Percentiles rank a stretch among this genome's conserved stretches.
Evolutionary conservation across 2,888 invertebrate species (phyloP).

Genomic region (Brachyptera risi): DNA sequence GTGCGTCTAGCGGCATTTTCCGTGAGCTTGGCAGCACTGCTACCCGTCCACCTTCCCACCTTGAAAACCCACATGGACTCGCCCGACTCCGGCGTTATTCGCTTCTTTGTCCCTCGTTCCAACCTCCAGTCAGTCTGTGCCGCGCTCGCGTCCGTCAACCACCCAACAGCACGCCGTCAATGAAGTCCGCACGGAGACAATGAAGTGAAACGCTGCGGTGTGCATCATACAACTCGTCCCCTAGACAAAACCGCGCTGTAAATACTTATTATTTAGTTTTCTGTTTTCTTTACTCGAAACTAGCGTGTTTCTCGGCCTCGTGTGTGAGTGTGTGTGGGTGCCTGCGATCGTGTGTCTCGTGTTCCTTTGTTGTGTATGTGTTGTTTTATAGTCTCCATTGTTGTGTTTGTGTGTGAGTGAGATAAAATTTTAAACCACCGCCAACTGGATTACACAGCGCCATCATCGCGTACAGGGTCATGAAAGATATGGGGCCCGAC

Average conservation of each 20-base stretch:
- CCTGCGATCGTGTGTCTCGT: neutral
- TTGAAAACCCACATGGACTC: neutral
- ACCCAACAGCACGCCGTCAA: neutral
- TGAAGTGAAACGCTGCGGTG: neutral
- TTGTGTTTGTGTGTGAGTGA: neutral
- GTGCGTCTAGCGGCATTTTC: neutral
- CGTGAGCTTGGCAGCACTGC: neutral
- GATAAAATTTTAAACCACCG: too few relatives aligned
- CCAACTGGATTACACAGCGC: neutral
- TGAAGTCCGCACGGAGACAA: neutral
- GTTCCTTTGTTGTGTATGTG: neutral
- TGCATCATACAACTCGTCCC: neutral
- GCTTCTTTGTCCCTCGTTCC: neutral
- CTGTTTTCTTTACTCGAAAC: neutral
- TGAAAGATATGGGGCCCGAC: slow-evolving; percentile 68
- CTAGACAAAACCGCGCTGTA: slow-evolving; percentile 3
- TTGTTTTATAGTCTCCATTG: neutral
- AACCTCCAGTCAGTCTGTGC: neutral
- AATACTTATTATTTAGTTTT: neutral
- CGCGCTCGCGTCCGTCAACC: too few relatives aligned
- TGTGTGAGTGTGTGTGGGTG: neutral
- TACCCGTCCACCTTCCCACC: neutral
- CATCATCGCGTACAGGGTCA: neutral
- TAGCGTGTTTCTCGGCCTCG: neutral
- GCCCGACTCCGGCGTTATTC: neutral